Conservation (phyloP, 2,113 vertebrate species). For the Percina caprodes region DNA sequence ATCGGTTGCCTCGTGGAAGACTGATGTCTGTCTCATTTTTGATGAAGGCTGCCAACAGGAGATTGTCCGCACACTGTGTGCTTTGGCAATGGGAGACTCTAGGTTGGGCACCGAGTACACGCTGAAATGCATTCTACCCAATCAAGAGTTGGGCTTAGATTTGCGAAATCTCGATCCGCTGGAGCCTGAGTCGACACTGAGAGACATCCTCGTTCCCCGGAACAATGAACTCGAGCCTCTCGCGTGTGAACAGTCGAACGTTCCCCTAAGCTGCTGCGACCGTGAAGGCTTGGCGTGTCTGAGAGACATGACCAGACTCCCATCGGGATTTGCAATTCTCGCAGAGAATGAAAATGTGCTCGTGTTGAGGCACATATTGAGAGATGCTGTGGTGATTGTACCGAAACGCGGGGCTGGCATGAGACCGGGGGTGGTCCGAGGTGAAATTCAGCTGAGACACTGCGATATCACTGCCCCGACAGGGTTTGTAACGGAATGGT, state of each 20-base stretch:
- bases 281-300: neutral
- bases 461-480: neutral
- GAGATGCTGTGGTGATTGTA: neutral
- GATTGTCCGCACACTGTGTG: neutral
- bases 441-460: neutral
- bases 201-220: neutral
- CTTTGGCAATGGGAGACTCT: constrained; percentile 1
- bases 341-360: neutral
- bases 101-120: neutral
- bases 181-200: no score
- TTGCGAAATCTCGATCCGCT: neutral
- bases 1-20: constrained; percentile 2
- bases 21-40: neutral
- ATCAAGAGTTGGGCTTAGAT: neutral
- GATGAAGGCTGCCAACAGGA: neutral
- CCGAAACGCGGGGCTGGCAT: neutral
- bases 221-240: neutral
- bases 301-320: neutral
- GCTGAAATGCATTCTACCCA: neutral
- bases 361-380: neutral
- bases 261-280: rapidly evolving
- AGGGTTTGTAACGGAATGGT: constrained; percentile 1
- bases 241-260: neutral
- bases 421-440: rapidly evolving
- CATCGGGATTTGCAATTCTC: neutral